Base-by-base conservation (phyloP, 2,888 invertebrate genomes). In the Lepidochrysops patricia region DNA sequence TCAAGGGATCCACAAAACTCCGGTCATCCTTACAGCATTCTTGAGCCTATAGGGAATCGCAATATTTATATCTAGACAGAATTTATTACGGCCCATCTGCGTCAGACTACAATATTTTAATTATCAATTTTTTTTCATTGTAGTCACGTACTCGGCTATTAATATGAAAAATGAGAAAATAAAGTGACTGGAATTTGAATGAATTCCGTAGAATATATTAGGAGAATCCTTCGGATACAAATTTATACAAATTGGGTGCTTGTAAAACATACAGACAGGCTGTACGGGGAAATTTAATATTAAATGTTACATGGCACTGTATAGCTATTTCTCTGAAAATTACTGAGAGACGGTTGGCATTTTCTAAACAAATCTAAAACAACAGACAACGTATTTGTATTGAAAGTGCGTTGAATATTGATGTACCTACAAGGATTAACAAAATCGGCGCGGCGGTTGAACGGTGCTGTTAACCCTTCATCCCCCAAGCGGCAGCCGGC, bases 141-240 rank as follows among this genome's bases (percentile, higher is more conserved):
- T 19, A 26, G 50, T 50, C 50, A 50, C 50, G 50, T 26, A 0
- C 50, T 26, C 25, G 26, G 4, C 50, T 13, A 15, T 26, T 50
- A 26, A 26, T 50, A 50, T 26, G 26, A 50, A 26, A 26, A 50
- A 50, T 50, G 50, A 50, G 26, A 26, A 50, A 50, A 50, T 26
- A 26, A 6, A 50, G 50, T 50, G 50, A 50, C 49, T 25, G 1
- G n/a, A 50, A 43, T 43, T 43, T 43, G 19, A 43, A 23, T 43
- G 7, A 9, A 43, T 23, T 43, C 19, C 7, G 23, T 12, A 4
- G 9, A 43, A 43, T 23, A 43, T 9, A 43, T 23, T 43, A 43
- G 19, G 12, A 12, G 43, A 9, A 12, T 43, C 12, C 19, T 19
- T 23, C 43, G 43, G 19, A 9, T 43, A 43, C 9, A 23, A 43